These are phyloP conservation scores for Porites divaricata DNA, from an alignment of 92 coral and sea anemone genomes.

Conservation along the genomic window DNA sequence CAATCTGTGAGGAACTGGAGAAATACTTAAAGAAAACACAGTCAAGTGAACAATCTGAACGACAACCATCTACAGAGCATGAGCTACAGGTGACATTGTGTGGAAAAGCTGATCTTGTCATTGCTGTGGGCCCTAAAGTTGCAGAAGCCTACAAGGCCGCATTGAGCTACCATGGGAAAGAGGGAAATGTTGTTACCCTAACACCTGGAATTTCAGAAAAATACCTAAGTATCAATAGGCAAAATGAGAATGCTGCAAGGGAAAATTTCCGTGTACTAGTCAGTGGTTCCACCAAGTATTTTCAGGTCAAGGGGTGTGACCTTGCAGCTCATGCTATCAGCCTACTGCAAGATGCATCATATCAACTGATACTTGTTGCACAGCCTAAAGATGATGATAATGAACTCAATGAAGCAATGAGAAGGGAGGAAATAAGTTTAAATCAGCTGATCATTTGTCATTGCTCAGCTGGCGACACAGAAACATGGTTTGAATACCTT, in stretches of 20 bases:
- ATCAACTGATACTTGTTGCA: constrained; percentile 6
- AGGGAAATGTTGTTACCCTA: constrained; percentile 6
- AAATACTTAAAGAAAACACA: constrained; percentile 8
- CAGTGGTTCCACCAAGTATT: constrained; percentile 36
- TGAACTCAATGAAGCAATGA: background rate
- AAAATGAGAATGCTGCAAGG: background rate
- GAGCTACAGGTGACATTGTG: constrained; percentile 28
- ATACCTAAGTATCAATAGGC: background rate
- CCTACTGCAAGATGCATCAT: constrained; percentile 9
- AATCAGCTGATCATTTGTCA: constrained; percentile 8
- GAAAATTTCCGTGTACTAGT: constrained; percentile 25
- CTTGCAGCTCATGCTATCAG: constrained; percentile 37
- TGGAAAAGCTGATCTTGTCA: constrained; percentile 30
- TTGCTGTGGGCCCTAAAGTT: constrained; percentile 43
- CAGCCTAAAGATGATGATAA: constrained; percentile 3
- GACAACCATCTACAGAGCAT: constrained; percentile 2
- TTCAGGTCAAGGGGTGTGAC: constrained; percentile 44
- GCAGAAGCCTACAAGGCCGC: constrained; percentile 30
- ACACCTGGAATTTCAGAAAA: constrained; percentile 27
- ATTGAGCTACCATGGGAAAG: constrained; percentile 11
- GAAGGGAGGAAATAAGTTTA: background rate
- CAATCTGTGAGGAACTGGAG: constrained; percentile 37
- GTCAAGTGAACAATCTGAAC: background rate
- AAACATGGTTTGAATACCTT: background rate
- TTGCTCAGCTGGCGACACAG: background rate